A percentile compares a stretch with the other conserved stretches of the same genome.
These are phyloP conservation scores for Noctua janthe DNA, from an alignment of 2,888 invertebrate species.

Conservation along the genomic window DNA sequence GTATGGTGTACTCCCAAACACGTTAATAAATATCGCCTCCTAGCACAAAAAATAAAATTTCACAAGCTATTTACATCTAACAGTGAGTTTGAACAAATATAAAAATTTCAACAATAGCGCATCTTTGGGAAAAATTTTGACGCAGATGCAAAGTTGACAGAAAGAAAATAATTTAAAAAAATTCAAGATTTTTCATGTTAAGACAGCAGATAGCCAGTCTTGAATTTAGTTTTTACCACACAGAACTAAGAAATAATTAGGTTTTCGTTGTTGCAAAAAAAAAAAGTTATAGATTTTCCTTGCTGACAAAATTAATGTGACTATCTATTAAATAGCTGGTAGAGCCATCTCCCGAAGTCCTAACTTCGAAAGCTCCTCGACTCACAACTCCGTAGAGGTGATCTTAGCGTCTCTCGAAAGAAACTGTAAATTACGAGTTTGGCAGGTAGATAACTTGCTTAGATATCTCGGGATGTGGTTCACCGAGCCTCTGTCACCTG, in stretches of 20 bases:
- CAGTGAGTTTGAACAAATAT: conserved; percentile 8
- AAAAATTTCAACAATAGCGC: conserved; percentile 45
- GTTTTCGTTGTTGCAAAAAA: not conserved
- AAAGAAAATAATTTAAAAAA: conserved; percentile 18
- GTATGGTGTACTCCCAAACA: conserved; percentile 37
- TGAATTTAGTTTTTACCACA: conserved; percentile 5
- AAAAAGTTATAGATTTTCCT: not conserved
- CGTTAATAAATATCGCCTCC: conserved; percentile 27
- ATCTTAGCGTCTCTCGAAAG: not conserved
- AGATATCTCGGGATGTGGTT: not conserved
- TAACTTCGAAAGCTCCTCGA: not conserved
- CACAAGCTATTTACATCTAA: conserved; percentile 40
- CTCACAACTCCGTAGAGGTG: not conserved
- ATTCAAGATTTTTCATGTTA: not conserved
- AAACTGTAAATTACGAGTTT: not conserved
- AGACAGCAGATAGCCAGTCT: conserved; percentile 28
- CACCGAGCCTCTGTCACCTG: not conserved
- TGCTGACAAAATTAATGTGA: not conserved
- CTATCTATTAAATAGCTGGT: not conserved
- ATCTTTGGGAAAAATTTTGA: conserved; percentile 39
- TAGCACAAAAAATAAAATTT: conserved; percentile 29
- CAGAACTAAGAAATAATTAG: not conserved
- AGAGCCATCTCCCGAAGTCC: not conserved
- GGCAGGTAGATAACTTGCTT: not conserved
- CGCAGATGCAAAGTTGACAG: conserved; percentile 28